Conservation (phyloP, 2,113 vertebrate species). For the Ailuropoda melanoleuca region DNA sequence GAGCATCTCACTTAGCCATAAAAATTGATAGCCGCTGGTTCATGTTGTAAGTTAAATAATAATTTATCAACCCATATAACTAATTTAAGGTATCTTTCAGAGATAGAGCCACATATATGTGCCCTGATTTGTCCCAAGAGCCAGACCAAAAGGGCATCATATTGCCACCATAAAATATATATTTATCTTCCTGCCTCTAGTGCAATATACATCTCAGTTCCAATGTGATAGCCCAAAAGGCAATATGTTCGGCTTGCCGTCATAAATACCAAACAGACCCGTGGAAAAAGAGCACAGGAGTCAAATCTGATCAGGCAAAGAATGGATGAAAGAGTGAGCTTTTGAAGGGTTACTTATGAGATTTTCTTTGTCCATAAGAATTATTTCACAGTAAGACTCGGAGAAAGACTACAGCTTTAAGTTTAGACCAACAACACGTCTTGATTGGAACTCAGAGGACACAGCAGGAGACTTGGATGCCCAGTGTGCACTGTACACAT, state of each 20-base stretch:
- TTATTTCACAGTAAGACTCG: neutral
- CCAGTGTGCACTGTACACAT: neutral
- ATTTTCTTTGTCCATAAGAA: neutral
- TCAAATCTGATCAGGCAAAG: neutral
- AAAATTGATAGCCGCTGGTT: neutral
- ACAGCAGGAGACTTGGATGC: neutral
- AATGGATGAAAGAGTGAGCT: neutral
- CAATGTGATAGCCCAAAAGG: neutral
- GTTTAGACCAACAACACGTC: neutral
- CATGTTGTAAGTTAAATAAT: conserved; percentile 16
- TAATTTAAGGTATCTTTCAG: conserved; percentile 2
- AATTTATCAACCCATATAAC: conserved; percentile 16
- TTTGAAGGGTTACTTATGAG: neutral
- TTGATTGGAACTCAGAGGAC: neutral
- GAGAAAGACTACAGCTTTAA: neutral
- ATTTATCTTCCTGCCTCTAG: neutral
- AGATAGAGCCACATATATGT: neutral
- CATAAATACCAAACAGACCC: neutral
- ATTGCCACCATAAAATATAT: neutral
- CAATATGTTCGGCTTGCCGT: neutral
- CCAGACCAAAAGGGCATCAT: conserved; percentile 30
- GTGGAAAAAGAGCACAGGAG: neutral
- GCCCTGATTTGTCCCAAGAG: conserved; percentile 16
- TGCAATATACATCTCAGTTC: neutral
- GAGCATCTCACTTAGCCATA: conserved; percentile 8